Percentiles rank a stretch among this genome's conserved stretches.
Evolutionary conservation across 2,888 invertebrate species (phyloP).

Genomic region (Caenorhabditis plicata): DNA sequence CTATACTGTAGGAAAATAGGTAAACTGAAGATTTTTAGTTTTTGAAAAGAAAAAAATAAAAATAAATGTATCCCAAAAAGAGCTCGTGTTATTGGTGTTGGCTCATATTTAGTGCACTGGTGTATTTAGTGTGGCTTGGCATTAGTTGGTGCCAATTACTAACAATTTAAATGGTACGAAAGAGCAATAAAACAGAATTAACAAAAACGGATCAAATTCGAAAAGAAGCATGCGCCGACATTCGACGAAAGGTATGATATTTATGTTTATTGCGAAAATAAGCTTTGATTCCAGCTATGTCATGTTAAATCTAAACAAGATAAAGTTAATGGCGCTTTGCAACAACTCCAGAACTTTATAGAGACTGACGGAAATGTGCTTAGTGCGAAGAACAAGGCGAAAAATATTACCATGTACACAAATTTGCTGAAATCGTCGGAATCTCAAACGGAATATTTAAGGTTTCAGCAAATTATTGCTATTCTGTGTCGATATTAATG

Average conservation of each 20-base stretch:
- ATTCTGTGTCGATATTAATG: neutral
- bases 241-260: no score
- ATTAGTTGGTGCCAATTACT: no score
- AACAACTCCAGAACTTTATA: conserved; percentile 28
- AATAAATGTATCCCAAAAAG: no score
- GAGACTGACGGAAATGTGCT: conserved; percentile 17
- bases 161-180: no score
- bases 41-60: neutral
- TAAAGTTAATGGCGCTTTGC: conserved; percentile 42
- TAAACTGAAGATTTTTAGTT: neutral
- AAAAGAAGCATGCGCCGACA: no score
- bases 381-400: conserved; percentile 6
- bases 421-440: conserved; percentile 9
- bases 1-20: no score
- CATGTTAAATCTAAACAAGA: conserved; percentile 30
- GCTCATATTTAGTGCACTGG: no score
- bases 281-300: conserved; percentile 10
- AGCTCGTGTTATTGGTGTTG: no score
- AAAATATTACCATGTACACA: conserved; percentile 10
- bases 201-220: no score
- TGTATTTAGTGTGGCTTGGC: no score
- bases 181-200: no score
- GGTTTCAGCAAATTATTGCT: conserved; percentile 15
- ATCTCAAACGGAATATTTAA: conserved; percentile 10
- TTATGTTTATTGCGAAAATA: no score